A percentile compares a stretch with the other conserved stretches of the same genome.
Evolutionary conservation across 2,797 vertebrate genomes (phyloP).

Genomic region (Acanthornis magna): DNA sequence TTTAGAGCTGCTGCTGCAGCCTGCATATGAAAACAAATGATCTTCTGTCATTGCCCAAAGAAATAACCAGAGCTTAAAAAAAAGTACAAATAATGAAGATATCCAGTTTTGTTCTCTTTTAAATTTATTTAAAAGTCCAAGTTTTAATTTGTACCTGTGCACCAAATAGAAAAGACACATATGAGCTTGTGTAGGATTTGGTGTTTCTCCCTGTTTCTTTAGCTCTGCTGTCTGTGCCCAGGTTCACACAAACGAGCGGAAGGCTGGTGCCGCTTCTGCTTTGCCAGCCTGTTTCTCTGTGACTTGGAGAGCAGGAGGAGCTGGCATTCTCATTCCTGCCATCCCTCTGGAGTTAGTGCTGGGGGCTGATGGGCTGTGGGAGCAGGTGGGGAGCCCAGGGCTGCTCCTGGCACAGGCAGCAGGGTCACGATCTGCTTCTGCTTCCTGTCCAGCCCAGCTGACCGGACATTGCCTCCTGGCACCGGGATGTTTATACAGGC

Average conservation of each 20-base stretch:
- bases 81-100: neutral
- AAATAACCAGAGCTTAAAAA: neutral
- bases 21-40: neutral
- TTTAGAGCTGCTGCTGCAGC: neutral
- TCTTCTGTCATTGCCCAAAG: neutral
- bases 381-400: neutral
- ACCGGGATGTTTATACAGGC: neutral
- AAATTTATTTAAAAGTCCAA: neutral
- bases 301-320: neutral
- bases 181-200: neutral
- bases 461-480: neutral
- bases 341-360: fast-evolving
- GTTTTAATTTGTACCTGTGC: neutral
- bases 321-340: fast-evolving
- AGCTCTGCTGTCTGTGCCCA: neutral
- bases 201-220: neutral
- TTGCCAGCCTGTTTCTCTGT: neutral
- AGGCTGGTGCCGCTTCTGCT: neutral
- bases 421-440: neutral
- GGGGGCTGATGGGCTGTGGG: neutral
- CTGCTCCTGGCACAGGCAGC: neutral
- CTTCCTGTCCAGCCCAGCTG: neutral
- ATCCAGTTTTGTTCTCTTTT: neutral
- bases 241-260: neutral
- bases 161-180: neutral